phyloP scores from a whole-genome alignment of 1,140 invertebrate genomes.

The Lasaia peninsularis region DNA sequence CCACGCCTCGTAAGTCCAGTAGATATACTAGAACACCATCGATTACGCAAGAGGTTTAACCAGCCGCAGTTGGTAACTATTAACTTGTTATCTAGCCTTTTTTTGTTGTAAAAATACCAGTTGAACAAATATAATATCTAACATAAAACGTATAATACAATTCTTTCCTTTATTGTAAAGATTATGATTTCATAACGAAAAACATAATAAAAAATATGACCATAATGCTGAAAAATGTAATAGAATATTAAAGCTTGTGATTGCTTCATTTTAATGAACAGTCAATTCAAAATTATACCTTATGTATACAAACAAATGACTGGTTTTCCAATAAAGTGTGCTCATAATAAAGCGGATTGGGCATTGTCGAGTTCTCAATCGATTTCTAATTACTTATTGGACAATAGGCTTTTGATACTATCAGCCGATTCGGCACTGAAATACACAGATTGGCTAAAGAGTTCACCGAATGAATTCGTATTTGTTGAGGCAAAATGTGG shows the following conservation, averaged over 20 bases:
- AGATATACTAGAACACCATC: too few species aligned
- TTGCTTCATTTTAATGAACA: background rate
- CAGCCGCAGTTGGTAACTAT: too few species aligned
- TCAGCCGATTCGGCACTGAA: background rate
- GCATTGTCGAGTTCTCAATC: constrained; percentile 2
- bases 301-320: background rate
- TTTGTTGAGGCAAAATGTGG: too few species aligned
- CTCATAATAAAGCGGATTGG: background rate
- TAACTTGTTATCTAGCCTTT: too few species aligned
- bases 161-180: too few species aligned
- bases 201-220: background rate
- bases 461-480: background rate
- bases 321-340: background rate
- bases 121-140: too few species aligned
- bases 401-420: background rate
- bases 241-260: background rate
- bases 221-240: background rate
- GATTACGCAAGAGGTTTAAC: too few species aligned
- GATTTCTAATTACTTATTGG: constrained; percentile 8
- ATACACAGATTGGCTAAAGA: background rate
- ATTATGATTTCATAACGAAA: too few species aligned
- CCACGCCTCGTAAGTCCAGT: too few species aligned
- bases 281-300: background rate
- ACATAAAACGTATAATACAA: too few species aligned
- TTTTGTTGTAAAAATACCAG: too few species aligned